phyloP scores from a whole-genome alignment of 2,888 invertebrate genomes.

The Synanthedon formicaeformis region DNA sequence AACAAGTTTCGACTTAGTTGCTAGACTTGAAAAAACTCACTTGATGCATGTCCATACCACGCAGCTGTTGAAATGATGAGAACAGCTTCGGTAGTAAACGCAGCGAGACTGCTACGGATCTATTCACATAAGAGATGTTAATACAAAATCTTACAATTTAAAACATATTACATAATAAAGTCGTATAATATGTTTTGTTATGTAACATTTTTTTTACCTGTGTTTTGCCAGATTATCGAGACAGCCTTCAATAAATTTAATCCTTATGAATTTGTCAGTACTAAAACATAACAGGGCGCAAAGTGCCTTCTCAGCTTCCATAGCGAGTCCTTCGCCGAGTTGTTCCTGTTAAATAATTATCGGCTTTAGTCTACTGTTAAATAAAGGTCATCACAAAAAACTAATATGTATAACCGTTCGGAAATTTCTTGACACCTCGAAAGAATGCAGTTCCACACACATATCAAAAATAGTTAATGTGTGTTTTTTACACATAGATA shows the following conservation, averaged over 20 bases:
- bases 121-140: conserved; percentile 22
- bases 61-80: conserved; percentile 90
- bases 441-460: too few species aligned
- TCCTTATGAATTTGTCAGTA: conserved; percentile 88
- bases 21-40: conserved; percentile 28
- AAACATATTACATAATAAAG: neutral
- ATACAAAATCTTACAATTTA: neutral
- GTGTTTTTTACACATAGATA: too few species aligned
- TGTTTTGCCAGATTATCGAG: conserved; percentile 89
- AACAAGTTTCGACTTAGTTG: too few species aligned
- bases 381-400: neutral
- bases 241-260: conserved; percentile 96
- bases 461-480: too few species aligned
- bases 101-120: conserved; percentile 90
- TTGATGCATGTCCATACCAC: conserved; percentile 87
- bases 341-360: conserved; percentile 69
- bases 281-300: conserved; percentile 91
- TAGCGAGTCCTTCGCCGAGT: conserved; percentile 88
- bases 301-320: conserved; percentile 94
- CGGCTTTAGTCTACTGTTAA: too few species aligned
- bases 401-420: too few species aligned
- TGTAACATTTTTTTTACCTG: conserved; percentile 53
- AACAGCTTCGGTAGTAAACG: conserved; percentile 90
- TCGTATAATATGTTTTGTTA: neutral
- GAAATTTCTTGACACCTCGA: too few species aligned